phyloP scores from a whole-genome alignment of 2,888 invertebrate genomes.

The Ryuthela nishihirai region DNA sequence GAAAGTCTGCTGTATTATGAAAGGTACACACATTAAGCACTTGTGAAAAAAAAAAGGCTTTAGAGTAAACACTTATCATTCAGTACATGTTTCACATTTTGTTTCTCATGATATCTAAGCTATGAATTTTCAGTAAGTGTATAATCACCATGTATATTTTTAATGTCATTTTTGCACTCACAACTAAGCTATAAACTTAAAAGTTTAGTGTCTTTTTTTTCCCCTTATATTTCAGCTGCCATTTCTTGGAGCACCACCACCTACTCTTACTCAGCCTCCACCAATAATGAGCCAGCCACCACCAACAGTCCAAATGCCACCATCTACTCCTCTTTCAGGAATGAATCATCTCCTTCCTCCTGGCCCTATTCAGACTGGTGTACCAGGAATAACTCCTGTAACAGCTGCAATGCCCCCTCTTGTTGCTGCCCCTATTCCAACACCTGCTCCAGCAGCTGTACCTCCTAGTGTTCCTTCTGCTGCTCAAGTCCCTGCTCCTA shows the following conservation, averaged over 20 bases:
- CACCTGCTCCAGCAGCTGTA: slow-evolving; percentile 4
- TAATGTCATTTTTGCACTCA: too few species aligned
- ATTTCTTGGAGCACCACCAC: slow-evolving; percentile 1
- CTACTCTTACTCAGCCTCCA: slow-evolving; percentile 1
- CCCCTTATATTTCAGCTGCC: not conserved
- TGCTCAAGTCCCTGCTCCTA: slow-evolving; percentile 3
- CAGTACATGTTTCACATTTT: not conserved
- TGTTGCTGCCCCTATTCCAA: slow-evolving; percentile 2
- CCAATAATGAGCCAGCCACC: not conserved
- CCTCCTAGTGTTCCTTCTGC: slow-evolving; percentile 6
- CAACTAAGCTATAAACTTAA: not conserved
- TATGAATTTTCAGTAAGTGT: too few species aligned
- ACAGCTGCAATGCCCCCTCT: not conserved
- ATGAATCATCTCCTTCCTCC: slow-evolving; percentile 8
- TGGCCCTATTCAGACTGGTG: slow-evolving; percentile 8
- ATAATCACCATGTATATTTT: too few species aligned
- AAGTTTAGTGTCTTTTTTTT: not conserved
- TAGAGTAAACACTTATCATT: not conserved
- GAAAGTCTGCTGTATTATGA: too few species aligned
- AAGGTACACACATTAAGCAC: too few species aligned
- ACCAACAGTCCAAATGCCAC: not conserved
- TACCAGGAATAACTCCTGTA: slow-evolving; percentile 6
- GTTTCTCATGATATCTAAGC: too few species aligned
- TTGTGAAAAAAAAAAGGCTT: not conserved
- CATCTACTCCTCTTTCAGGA: too few species aligned